These are phyloP conservation scores for Oreonectes daqikongensis DNA, from an alignment of 2,797 vertebrate species.

Conservation along the genomic window DNA sequence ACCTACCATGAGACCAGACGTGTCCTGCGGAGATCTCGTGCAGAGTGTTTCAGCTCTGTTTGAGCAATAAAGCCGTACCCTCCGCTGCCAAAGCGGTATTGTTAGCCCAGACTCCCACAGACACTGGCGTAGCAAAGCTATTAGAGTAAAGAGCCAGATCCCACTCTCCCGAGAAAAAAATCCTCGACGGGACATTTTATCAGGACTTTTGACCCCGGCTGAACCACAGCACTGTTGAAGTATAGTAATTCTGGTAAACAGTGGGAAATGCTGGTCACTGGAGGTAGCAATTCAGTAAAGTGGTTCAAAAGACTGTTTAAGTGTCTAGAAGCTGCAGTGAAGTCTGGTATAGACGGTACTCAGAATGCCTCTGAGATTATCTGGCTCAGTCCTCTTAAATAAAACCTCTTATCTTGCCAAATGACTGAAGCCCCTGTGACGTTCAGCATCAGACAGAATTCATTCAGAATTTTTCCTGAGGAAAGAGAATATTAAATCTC, in stretches of 20 bases:
- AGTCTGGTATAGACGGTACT: neutral
- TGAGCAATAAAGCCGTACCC: conserved; percentile 6
- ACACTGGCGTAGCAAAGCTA: conserved; percentile 18
- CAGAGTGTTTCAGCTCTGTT: conserved; percentile 27
- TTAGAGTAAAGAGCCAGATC: conserved; percentile 18
- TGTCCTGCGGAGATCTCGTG: conserved; percentile 24
- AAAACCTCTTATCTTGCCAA: conserved; percentile 20
- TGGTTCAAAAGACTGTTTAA: conserved; percentile 21
- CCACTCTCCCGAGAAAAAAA: conserved; percentile 11
- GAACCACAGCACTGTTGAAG: conserved; percentile 13
- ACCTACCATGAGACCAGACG: conserved; percentile 21
- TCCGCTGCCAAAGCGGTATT: conserved; percentile 11
- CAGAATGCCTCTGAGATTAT: conserved; percentile 20
- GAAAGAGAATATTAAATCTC: too few species aligned
- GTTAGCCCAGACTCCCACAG: conserved; percentile 1
- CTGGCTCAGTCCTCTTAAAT: conserved; percentile 7
- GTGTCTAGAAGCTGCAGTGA: conserved; percentile 15
- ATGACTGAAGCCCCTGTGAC: neutral
- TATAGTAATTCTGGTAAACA: conserved; percentile 33
- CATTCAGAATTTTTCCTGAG: neutral
- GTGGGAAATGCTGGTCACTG: conserved; percentile 12
- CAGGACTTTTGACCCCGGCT: conserved; percentile 27
- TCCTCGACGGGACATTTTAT: conserved; percentile 14
- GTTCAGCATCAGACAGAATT: neutral
- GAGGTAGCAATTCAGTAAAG: conserved; percentile 24